phyloP scores from a whole-genome alignment of 2,113 vertebrate species.

The Leiothrix lutea region DNA sequence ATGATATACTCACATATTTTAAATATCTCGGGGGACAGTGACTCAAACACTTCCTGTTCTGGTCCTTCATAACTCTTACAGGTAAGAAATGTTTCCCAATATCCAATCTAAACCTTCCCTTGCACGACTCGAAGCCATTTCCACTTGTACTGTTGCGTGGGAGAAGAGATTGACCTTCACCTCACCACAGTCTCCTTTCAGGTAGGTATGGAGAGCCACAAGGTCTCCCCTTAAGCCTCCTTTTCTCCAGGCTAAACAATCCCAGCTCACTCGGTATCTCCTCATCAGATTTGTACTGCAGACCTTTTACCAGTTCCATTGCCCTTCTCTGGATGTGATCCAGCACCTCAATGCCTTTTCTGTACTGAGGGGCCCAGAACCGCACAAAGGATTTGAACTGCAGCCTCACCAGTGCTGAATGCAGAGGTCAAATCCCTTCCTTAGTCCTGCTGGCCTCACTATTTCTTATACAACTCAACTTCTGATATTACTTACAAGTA shows the following conservation, averaged over 20 bases:
- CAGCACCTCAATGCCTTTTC: not conserved
- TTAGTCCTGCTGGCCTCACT: not conserved
- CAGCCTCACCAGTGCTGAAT: fast-evolving
- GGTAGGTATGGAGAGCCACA: not conserved
- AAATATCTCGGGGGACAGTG: not conserved
- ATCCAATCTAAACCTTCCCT: not conserved
- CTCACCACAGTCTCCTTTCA: not conserved
- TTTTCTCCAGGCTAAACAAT: not conserved
- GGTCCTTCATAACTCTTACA: not conserved
- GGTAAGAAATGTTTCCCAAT: not conserved
- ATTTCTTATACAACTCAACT: not conserved
- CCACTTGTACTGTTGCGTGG: not conserved
- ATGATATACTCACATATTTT: not conserved
- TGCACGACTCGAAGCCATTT: not conserved
- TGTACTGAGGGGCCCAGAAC: not conserved
- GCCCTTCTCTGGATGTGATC: not conserved
- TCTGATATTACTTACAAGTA: not conserved
- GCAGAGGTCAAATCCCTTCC: not conserved
- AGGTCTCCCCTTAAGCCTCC: not conserved
- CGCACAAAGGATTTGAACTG: not conserved
- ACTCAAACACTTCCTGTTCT: not conserved
- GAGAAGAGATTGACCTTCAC: not conserved
- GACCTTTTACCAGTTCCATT: not conserved
- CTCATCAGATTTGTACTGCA: not conserved
- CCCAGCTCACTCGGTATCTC: not conserved